These are phyloP conservation scores for Danio rerio DNA, from an alignment of 2,113 vertebrate species.

Conservation along the genomic window DNA sequence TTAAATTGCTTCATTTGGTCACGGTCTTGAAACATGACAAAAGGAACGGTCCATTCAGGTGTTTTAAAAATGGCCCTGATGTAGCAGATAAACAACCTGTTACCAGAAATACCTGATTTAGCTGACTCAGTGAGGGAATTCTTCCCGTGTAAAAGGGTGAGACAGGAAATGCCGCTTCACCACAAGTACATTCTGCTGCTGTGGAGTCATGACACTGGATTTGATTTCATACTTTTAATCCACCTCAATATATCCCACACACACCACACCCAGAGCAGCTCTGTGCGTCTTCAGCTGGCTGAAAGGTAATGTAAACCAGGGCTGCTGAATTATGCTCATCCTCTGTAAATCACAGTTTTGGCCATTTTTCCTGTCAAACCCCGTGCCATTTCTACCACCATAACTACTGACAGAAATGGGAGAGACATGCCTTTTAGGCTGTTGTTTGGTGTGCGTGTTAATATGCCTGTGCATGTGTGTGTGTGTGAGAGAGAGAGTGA, in stretches of 20 bases:
- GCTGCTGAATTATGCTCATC: conserved; percentile 20
- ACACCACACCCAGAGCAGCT: conserved; percentile 28
- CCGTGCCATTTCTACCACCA: background rate
- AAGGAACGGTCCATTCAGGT: background rate
- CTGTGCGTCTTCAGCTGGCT: conserved; percentile 11
- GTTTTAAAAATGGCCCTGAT: background rate
- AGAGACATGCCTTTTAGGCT: background rate
- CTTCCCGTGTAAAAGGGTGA: background rate
- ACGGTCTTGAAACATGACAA: background rate
- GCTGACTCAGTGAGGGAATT: background rate
- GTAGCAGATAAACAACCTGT: conserved; percentile 1
- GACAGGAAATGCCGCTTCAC: conserved; percentile 32
- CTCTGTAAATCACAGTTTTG: conserved; percentile 2
- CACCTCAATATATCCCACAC: conserved; percentile 21
- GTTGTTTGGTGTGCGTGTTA: conserved; percentile 19
- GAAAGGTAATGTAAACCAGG: conserved; percentile 30
- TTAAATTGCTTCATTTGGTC: background rate
- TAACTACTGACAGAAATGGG: conserved; percentile 2
- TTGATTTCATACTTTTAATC: conserved; percentile 26
- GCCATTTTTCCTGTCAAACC: background rate
- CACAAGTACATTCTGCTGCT: conserved; percentile 32
- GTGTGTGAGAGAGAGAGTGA: background rate
- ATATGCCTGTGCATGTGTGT: background rate
- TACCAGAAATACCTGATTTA: background rate
- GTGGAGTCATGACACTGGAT: conserved; percentile 33